phyloP scores from a whole-genome alignment of 2,113 vertebrate species.

The Psophia crepitans region DNA sequence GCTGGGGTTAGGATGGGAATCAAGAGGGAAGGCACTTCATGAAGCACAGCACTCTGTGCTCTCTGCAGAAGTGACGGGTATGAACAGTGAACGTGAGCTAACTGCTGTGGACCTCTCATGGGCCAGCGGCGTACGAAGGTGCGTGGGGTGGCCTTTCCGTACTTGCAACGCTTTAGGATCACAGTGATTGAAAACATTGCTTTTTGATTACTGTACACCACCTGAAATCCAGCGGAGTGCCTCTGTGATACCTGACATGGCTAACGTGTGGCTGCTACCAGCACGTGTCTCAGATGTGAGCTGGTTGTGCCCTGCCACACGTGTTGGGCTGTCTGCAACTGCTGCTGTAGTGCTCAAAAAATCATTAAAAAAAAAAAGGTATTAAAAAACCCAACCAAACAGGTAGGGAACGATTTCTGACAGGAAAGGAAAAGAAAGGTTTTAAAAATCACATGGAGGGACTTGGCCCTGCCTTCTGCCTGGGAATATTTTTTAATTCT shows the following conservation, averaged over 20 bases:
- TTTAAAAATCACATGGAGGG: not conserved
- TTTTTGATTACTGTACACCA: fast-evolving
- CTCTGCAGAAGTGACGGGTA: not conserved
- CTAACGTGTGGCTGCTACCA: not conserved
- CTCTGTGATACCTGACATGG: not conserved
- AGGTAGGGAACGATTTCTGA: not conserved
- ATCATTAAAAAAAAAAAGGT: not conserved
- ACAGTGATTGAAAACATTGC: not conserved
- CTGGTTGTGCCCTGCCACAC: not conserved
- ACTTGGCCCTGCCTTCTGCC: not conserved
- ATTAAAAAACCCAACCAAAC: not conserved
- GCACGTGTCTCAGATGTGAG: fast-evolving
- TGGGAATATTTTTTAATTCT: not conserved
- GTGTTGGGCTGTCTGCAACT: fast-evolving
- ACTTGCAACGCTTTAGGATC: not conserved
- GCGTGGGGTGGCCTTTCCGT: not conserved
- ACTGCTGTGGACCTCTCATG: too few relatives aligned
- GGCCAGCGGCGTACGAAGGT: not conserved
- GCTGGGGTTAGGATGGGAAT: not conserved
- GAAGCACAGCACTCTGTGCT: not conserved
- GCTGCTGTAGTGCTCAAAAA: not conserved
- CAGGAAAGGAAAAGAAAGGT: not conserved
- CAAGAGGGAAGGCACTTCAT: not conserved
- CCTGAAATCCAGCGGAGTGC: too few relatives aligned
- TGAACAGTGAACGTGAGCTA: not conserved